These are phyloP conservation scores for Matsumyia berberina DNA, from an alignment of 2,888 invertebrate genomes.

Conservation along the genomic window DNA sequence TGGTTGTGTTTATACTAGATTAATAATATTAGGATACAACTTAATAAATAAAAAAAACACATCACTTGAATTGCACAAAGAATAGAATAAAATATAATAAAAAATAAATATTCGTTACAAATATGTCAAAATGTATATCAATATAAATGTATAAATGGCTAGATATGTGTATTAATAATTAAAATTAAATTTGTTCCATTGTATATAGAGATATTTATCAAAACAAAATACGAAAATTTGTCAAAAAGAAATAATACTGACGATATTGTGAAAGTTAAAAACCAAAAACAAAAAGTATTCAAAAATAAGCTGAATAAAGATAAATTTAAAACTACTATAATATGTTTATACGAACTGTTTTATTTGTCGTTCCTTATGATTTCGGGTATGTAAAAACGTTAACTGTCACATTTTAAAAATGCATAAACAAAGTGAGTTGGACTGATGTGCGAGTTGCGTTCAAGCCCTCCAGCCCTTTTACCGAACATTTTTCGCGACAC, in stretches of 20 bases:
- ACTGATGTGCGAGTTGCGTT: too few species aligned
- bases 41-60: constrained; percentile 3
- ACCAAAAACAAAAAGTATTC: not conserved
- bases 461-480: too few species aligned
- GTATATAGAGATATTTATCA: constrained; percentile 37
- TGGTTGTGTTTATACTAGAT: constrained; percentile 46
- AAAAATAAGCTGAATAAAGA: constrained; percentile 28
- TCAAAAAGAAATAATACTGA: constrained; percentile 21
- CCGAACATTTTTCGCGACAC: too few species aligned
- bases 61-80: constrained; percentile 46
- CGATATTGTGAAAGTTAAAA: constrained; percentile 43
- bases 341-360: not conserved
- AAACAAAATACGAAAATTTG: constrained; percentile 32
- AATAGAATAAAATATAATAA: constrained; percentile 12
- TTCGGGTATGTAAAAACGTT: too few species aligned
- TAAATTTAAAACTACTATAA: constrained; percentile 24
- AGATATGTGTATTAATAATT: constrained; percentile 39
- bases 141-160: constrained; percentile 49
- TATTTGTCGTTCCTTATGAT: not conserved
- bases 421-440: too few species aligned
- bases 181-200: constrained; percentile 22
- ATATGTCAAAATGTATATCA: constrained; percentile 29
- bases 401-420: too few species aligned
- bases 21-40: constrained; percentile 2
- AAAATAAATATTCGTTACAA: constrained; percentile 30